A percentile compares a stretch with the other conserved stretches of the same genome.
These are phyloP conservation scores for Novumbra hubbsi DNA, from an alignment of 2,797 vertebrate genomes.

Conservation along the genomic window DNA sequence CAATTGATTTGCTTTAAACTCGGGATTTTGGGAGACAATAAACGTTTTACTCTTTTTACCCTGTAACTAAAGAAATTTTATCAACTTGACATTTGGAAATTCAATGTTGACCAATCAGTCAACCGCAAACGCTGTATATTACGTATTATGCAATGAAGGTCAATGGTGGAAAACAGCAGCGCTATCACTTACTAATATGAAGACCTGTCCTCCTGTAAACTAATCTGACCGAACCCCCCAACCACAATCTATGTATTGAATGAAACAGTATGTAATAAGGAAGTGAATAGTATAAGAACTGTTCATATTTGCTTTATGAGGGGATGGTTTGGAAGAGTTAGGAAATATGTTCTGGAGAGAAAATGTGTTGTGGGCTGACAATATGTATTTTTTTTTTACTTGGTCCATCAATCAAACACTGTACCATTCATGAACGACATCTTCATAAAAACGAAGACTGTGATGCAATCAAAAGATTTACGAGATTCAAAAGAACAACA, in stretches of 20 bases:
- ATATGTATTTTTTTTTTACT: too few species aligned
- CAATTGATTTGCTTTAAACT: conserved; percentile 61
- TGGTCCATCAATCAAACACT: neutral
- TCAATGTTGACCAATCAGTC: conserved; percentile 15
- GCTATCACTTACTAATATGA: conserved; percentile 29
- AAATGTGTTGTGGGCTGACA: neutral
- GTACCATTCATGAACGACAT: conserved; percentile 16
- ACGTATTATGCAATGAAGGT: conserved; percentile 49
- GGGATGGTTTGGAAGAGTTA: neutral
- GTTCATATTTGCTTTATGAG: neutral
- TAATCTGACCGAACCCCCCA: conserved; percentile 23
- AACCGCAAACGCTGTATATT: conserved; percentile 31
- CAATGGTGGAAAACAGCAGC: conserved; percentile 48
- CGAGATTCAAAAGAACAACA: conserved; percentile 65
- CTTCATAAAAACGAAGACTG: conserved; percentile 39
- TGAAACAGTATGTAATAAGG: neutral
- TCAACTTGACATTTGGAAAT: conserved; percentile 29
- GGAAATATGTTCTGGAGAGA: neutral
- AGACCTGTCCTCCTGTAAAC: conserved; percentile 27
- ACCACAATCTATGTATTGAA: neutral
- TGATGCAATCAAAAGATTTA: conserved; percentile 60
- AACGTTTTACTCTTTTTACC: conserved; percentile 46
- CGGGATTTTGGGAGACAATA: conserved; percentile 52
- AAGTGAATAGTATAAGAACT: neutral
- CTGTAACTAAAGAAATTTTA: conserved; percentile 27